Evolutionary conservation across 2,797 vertebrate genomes (phyloP).

Genomic region (Chelidonichthys spinosus): DNA sequence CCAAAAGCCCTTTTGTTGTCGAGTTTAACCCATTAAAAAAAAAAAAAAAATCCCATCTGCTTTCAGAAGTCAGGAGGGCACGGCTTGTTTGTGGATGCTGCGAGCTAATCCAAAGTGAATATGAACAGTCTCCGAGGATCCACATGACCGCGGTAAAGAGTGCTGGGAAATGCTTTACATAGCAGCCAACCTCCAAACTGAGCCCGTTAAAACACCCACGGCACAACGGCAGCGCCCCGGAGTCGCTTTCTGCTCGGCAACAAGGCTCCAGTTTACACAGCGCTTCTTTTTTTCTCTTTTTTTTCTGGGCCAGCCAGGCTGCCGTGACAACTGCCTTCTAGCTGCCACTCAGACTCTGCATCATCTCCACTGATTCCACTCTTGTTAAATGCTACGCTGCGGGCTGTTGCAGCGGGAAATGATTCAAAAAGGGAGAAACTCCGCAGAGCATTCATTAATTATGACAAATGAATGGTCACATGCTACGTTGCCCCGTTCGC

Average conservation of each 20-base stretch:
- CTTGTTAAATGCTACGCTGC: constrained; percentile 55
- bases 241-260: constrained; percentile 66
- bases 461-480: constrained; percentile 69
- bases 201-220: constrained; percentile 60
- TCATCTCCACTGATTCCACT: constrained; percentile 54
- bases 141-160: constrained; percentile 35
- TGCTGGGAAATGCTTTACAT: constrained; percentile 49
- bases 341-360: constrained; percentile 71
- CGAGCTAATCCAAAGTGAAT: constrained; percentile 29
- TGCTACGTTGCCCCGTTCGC: constrained; percentile 39
- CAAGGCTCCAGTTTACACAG: constrained; percentile 57
- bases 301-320: constrained; percentile 57
- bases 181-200: constrained; percentile 41
- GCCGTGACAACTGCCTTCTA: constrained; percentile 65
- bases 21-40: not conserved
- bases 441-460: constrained; percentile 62
- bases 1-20: constrained; percentile 22
- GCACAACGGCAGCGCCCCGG: constrained; percentile 54
- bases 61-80: constrained; percentile 22
- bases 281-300: not conserved
- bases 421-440: constrained; percentile 47
- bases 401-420: constrained; percentile 41
- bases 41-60: constrained; percentile 24
- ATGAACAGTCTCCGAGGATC: constrained; percentile 34
- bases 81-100: constrained; percentile 12